Evolutionary conservation across 2,888 invertebrate genomes (phyloP), one percentile per base, ranked within the genome.

Genomic region (Leucania comma): DNA sequence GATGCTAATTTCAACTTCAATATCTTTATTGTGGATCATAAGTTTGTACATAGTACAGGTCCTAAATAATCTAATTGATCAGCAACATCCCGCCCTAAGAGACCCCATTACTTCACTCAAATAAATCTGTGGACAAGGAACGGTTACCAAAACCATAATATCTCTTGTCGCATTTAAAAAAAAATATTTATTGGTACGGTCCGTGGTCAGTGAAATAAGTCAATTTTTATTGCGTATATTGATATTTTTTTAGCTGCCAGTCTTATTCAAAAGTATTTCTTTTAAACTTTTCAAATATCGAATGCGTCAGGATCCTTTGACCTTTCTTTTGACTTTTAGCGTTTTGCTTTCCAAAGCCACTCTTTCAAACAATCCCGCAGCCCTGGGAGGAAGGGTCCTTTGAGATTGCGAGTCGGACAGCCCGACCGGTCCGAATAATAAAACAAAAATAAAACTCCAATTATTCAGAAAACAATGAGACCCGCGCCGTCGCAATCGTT

Each of bases 391-490:
- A 42, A 10, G 20, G 3, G 5, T 60, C 9, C 17, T 22, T 32
- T 24, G 20, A 24, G 14, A 2, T 29, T 26, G 14, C 8, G 17
- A 54, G 6, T 22, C 14, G 24, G 9, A 3, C 32, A 26, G 3
- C 14, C 22, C 8, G 32, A 32, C 58, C 17, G 46, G 38, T 12
- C 1, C 1, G 17, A 38, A 20, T 14, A 54, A 50, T 35, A 48
- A 24, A 59, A 38, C 24, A 29, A 61, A 48, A 42, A 77, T 50
- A 56, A 56, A 61, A 72, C 46, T 46, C 42, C 29, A 74, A 78
- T 62, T 57, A 61, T 71, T 22, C 35, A 20, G 46, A 61, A 77
- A 78, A 60, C 56, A 71, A 71, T 71, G 17, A 35, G 50, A 24
- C 10, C 57, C 42, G 29, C 22, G n/a, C 42, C 5, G 46, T 54